A percentile compares a stretch with the other conserved stretches of the same genome.
These are phyloP conservation scores for Phalacrocorax carbo DNA, from an alignment of 2,113 vertebrate species.

Conservation along the genomic window DNA sequence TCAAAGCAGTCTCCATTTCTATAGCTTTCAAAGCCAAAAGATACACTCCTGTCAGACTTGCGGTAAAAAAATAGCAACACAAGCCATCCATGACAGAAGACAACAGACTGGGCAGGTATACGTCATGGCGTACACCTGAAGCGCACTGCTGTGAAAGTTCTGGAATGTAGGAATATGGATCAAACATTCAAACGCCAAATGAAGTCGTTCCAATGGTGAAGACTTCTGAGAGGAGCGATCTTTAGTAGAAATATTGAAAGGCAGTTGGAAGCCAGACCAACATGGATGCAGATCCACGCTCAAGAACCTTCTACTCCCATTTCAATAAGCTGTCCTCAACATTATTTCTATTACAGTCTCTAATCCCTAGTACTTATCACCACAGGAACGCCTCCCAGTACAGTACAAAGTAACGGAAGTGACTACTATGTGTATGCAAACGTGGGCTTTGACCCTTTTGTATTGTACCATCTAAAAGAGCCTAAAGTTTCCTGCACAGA, in stretches of 20 bases:
- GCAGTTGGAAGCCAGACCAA: not conserved
- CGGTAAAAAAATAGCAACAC: not conserved
- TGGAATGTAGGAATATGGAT: not conserved
- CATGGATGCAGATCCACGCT: not conserved
- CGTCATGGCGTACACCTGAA: fast-evolving
- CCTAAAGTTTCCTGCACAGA: not conserved
- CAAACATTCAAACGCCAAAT: not conserved
- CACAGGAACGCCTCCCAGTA: not conserved
- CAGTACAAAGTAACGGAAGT: not conserved
- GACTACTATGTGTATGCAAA: not conserved
- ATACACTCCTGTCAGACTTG: not conserved
- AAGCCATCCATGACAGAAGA: not conserved
- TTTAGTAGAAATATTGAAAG: not conserved
- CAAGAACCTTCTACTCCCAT: not conserved
- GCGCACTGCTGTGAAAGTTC: not conserved
- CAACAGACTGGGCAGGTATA: not conserved
- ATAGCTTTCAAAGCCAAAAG: not conserved
- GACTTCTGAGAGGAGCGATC: not conserved
- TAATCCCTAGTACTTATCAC: not conserved
- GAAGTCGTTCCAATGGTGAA: not conserved
- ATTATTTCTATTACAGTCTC: not conserved
- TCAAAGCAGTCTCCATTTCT: not conserved
- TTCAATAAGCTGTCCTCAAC: not conserved
- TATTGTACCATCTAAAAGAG: not conserved
- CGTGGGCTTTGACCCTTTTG: not conserved